Conservation (phyloP, 2,797 vertebrate genomes). For the Myotis findleyi region DNA sequence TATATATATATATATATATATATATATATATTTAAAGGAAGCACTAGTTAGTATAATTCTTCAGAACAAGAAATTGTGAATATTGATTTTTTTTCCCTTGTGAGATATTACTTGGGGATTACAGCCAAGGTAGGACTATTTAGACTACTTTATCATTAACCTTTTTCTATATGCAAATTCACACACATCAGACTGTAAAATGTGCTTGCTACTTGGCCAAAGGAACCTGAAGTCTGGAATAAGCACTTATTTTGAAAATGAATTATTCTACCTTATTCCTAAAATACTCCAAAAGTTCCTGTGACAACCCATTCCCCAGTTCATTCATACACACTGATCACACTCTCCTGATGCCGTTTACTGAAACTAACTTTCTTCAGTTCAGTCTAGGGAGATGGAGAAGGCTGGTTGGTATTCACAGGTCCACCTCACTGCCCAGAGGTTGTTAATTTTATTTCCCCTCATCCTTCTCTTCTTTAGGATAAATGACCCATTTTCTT, state of each 20-base stretch:
- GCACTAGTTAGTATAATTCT: constrained; percentile 34
- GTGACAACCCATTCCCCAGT: not conserved
- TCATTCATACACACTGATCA: not conserved
- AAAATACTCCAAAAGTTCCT: constrained; percentile 23
- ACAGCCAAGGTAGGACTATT: constrained; percentile 58
- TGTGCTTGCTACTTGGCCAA: not conserved
- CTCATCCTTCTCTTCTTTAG: constrained; percentile 32
- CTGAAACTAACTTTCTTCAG: not conserved
- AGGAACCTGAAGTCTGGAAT: not conserved
- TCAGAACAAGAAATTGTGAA: constrained; percentile 48
- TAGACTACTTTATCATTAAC: constrained; percentile 44
- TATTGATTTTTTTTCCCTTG: constrained; percentile 64
- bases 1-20: too few species aligned
- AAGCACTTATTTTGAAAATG: constrained; percentile 49
- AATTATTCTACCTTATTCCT: constrained; percentile 17
- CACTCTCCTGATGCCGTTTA: not conserved
- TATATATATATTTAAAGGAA: constrained; percentile 50
- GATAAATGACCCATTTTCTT: not conserved
- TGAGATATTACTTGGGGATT: constrained; percentile 64
- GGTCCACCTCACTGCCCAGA: not conserved
- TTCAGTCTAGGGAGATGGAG: not conserved
- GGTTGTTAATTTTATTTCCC: not conserved
- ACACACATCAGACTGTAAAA: constrained; percentile 32
- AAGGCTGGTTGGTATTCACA: not conserved
- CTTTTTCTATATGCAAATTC: constrained; percentile 44